These are phyloP conservation scores for Passer montanus DNA, from an alignment of 2,113 vertebrate genomes.

Conservation along the genomic window DNA sequence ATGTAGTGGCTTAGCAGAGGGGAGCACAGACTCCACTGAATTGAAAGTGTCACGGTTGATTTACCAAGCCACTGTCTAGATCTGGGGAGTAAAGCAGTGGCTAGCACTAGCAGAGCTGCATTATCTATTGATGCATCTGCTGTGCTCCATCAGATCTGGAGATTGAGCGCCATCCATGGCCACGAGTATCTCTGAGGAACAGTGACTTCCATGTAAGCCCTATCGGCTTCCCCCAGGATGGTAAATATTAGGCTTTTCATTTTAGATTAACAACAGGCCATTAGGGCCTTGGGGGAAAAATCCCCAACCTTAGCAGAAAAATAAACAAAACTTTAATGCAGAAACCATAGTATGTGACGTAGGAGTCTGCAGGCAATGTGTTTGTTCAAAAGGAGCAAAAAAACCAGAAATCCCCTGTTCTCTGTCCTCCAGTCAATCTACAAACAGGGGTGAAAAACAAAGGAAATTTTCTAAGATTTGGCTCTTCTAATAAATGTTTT, in stretches of 20 bases:
- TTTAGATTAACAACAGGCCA: neutral
- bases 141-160: neutral
- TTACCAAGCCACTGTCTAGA: neutral
- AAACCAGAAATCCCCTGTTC: neutral
- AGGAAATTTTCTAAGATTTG: neutral
- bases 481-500: neutral
- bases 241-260: neutral
- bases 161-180: neutral
- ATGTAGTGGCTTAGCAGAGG: neutral
- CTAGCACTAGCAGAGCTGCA: neutral
- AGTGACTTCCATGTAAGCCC: neutral
- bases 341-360: neutral
- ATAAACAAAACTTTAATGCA: neutral
- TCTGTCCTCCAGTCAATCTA: neutral
- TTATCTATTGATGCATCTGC: neutral
- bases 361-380: neutral
- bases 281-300: neutral
- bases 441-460: neutral
- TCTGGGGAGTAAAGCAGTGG: neutral
- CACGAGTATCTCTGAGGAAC: accelerated
- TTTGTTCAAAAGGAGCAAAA: neutral
- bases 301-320: neutral
- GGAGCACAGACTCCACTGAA: neutral
- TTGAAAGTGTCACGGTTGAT: neutral
- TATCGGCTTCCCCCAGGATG: neutral